Evolutionary conservation across 1,140 invertebrate genomes (phyloP).

Genomic region (Archivesica marissinica): DNA sequence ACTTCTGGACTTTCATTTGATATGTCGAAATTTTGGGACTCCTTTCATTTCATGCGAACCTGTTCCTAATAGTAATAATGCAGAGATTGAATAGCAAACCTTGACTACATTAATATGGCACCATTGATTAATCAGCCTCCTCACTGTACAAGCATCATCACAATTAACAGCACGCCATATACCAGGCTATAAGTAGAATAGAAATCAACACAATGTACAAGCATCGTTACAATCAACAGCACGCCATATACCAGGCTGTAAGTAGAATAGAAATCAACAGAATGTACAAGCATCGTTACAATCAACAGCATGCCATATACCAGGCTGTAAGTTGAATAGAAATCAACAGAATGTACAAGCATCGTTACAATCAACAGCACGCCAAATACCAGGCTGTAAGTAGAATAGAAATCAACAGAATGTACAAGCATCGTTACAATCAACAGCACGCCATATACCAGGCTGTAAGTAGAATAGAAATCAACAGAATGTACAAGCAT

Average conservation of each 20-base stretch:
- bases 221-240: conserved; percentile 75
- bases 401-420: no score
- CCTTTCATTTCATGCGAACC: no score
- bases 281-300: conserved; percentile 75
- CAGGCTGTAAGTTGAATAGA: conserved; percentile 76
- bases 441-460: no score
- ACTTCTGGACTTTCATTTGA: no score
- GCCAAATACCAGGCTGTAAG: conserved; percentile 77
- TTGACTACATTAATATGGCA: conserved; percentile 66
- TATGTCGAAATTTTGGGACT: no score
- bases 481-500: no score
- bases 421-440: no score
- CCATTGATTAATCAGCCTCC: conserved; percentile 76
- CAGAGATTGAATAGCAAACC: conserved; percentile 18
- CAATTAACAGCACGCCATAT: conserved; percentile 75
- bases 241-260: conserved; percentile 76
- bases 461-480: no score
- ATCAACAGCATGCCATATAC: conserved; percentile 76
- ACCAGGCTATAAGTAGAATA: conserved; percentile 76
- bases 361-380: conserved; percentile 74
- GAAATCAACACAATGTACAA: conserved; percentile 73
- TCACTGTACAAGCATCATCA: conserved; percentile 74
- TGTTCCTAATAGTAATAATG: no score
- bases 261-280: no score
- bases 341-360: conserved; percentile 74